phyloP scores from a whole-genome alignment of 1,140 invertebrate genomes.

The Dreissena polymorpha region DNA sequence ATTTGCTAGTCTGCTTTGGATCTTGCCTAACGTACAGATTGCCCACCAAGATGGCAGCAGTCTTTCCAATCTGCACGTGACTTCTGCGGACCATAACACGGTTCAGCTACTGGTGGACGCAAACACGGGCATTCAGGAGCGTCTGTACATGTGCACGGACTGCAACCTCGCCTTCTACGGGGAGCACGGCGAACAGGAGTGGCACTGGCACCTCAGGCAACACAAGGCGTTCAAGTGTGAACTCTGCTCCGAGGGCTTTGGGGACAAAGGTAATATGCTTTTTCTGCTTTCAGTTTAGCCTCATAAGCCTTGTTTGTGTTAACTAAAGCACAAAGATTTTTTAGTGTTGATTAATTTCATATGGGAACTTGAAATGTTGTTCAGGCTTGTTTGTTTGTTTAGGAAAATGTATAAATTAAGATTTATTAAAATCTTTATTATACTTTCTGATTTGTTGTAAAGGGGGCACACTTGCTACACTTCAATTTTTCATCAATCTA shows the following conservation, averaged over 20 bases:
- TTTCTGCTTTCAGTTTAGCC: too few relatives aligned
- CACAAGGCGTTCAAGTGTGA: constrained; percentile 52
- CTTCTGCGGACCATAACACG: constrained; percentile 23
- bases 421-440: too few relatives aligned
- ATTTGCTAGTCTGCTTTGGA: too few relatives aligned
- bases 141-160: constrained; percentile 50
- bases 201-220: constrained; percentile 51
- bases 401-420: too few relatives aligned
- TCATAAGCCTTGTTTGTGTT: too few relatives aligned
- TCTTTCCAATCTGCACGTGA: background rate
- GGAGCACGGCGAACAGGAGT: constrained; percentile 49
- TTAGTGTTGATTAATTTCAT: too few relatives aligned
- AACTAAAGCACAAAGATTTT: too few relatives aligned
- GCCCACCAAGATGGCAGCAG: background rate
- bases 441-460: too few relatives aligned
- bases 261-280: constrained; percentile 32
- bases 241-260: constrained; percentile 43
- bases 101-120: constrained; percentile 48
- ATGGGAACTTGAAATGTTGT: too few relatives aligned
- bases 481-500: too few relatives aligned
- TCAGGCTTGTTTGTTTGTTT: too few relatives aligned
- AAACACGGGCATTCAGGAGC: constrained; percentile 40
- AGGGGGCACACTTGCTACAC: too few relatives aligned
- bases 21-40: background rate
- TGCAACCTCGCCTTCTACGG: constrained; percentile 54